Evolutionary conservation across 2,888 invertebrate species (phyloP).

Genomic region (Archips crataeganus): DNA sequence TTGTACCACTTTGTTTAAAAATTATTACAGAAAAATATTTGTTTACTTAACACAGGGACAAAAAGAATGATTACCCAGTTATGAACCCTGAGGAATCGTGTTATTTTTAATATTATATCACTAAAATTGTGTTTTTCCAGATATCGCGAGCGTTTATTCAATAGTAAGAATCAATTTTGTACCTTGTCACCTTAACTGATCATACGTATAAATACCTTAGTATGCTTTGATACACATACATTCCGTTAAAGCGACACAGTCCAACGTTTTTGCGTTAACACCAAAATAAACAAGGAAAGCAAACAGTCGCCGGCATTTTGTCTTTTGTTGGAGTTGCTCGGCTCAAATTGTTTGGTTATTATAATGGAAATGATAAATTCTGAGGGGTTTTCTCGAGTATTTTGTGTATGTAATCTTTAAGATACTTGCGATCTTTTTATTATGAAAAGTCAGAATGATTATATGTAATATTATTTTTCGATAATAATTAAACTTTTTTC

Average conservation of each 20-base stretch:
- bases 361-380: conserved; percentile 38
- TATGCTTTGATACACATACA: conserved; percentile 3
- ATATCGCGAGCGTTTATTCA: not conserved
- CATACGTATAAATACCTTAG: too few species aligned
- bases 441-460: not conserved
- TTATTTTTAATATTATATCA: not conserved
- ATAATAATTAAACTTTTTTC: not conserved
- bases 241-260: conserved; percentile 13
- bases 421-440: not conserved
- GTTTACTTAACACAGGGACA: not conserved
- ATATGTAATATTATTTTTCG: not conserved
- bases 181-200: conserved; percentile 10
- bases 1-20: too few species aligned
- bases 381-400: conserved; percentile 1
- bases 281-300: conserved; percentile 35
- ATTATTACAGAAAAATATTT: too few species aligned
- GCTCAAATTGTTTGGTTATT: conserved; percentile 38
- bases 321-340: conserved; percentile 28
- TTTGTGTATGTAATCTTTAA: not conserved
- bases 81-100: not conserved
- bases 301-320: conserved; percentile 28
- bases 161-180: not conserved
- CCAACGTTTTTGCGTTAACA: conserved; percentile 24
- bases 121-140: not conserved
- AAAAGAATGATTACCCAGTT: not conserved